These are phyloP conservation scores for Propsilocerus akamusi DNA, from an alignment of 1,140 invertebrate genomes.

Conservation along the genomic window DNA sequence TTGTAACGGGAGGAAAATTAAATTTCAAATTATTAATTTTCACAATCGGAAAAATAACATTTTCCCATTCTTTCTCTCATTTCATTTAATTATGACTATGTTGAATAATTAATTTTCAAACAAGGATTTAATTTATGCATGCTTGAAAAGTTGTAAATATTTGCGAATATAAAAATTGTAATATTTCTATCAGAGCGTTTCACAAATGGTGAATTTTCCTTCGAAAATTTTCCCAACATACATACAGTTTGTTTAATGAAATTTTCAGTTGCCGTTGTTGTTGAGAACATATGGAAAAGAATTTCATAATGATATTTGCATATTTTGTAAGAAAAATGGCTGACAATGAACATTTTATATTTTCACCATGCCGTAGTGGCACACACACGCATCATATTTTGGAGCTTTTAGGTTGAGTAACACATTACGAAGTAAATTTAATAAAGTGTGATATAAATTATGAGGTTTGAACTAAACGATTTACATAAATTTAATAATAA, in stretches of 20 bases:
- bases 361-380: no score
- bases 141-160: not conserved
- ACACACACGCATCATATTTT: no score
- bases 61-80: not conserved
- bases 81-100: constrained; percentile 1
- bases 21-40: not conserved
- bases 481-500: no score
- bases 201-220: not conserved
- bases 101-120: constrained; percentile 3
- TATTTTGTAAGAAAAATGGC: not conserved
- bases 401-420: no score
- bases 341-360: no score
- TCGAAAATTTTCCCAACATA: not conserved
- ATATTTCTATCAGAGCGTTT: not conserved
- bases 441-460: no score
- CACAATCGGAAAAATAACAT: not conserved
- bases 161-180: not conserved
- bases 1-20: not conserved
- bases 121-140: not conserved
- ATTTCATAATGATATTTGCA: not conserved
- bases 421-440: no score
- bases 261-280: not conserved
- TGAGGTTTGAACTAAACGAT: no score
- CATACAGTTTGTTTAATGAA: no score
- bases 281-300: not conserved